phyloP scores from a whole-genome alignment of 2,888 invertebrate genomes.

The Dugesia japonica region DNA sequence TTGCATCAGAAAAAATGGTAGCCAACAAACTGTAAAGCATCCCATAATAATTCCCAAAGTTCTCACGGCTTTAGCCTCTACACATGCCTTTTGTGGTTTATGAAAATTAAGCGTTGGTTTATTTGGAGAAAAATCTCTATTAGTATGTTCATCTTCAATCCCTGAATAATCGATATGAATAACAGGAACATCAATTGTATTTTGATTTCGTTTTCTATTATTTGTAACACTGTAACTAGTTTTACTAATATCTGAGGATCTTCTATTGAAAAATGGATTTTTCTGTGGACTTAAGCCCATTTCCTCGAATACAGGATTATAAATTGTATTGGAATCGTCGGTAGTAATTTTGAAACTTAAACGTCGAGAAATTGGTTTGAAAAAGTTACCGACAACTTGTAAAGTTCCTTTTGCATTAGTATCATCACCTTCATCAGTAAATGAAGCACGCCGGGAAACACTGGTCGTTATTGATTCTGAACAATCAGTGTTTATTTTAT shows the following conservation, averaged over 20 bases:
- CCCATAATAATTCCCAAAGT: conserved; percentile 1
- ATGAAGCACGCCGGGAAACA: not conserved
- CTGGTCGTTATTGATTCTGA: not conserved
- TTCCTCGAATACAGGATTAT: not conserved
- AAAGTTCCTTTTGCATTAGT: not conserved
- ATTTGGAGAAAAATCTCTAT: not conserved
- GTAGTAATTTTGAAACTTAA: not conserved
- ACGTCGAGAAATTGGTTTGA: not conserved
- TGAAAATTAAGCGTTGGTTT: not conserved
- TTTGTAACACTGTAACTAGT: not conserved
- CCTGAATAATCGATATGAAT: not conserved
- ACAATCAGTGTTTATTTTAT: not conserved
- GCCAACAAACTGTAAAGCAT: not conserved
- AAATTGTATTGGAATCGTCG: not conserved
- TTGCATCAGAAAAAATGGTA: conserved; percentile 10
- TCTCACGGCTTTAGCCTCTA: not conserved
- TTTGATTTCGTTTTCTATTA: not conserved
- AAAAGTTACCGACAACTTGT: not conserved
- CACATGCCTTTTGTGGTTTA: not conserved
- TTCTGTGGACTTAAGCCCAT: not conserved
- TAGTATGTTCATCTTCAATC: not conserved
- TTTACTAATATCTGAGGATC: conserved; percentile 15
- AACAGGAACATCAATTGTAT: not conserved
- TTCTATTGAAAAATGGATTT: not conserved
- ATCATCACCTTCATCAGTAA: not conserved